These are phyloP conservation scores for Drosophila prosaltans DNA, from an alignment of 1,140 invertebrate genomes.

Conservation along the genomic window DNA sequence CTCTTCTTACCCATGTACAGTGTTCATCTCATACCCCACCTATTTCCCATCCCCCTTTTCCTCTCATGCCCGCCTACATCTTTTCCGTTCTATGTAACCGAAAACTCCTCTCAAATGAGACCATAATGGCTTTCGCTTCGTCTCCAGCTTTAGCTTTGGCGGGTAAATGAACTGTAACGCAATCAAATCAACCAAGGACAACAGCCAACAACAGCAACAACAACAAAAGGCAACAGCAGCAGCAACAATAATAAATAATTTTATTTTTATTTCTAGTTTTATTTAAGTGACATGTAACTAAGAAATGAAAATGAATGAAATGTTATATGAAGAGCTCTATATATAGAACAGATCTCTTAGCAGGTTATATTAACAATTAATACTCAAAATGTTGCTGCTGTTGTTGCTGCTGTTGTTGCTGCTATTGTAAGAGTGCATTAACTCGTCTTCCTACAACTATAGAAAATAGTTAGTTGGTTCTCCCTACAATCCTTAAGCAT, in stretches of 20 bases:
- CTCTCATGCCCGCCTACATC: not conserved
- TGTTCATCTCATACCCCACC: too few species aligned
- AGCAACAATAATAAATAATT: slow-evolving; percentile 69
- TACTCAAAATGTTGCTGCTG: too few species aligned
- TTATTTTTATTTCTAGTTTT: slow-evolving; percentile 45
- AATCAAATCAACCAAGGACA: slow-evolving; percentile 73
- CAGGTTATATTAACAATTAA: too few species aligned
- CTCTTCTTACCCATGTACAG: too few species aligned
- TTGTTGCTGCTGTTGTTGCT: too few species aligned
- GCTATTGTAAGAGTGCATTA: too few species aligned
- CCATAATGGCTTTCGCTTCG: slow-evolving; percentile 59
- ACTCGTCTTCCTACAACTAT: too few species aligned
- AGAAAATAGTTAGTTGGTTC: too few species aligned
- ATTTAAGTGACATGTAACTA: not conserved
- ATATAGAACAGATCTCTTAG: too few species aligned
- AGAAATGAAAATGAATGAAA: slow-evolving; percentile 15
- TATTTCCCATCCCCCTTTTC: too few species aligned
- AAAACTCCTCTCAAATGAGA: slow-evolving; percentile 57
- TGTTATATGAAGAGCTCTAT: too few species aligned
- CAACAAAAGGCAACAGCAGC: slow-evolving; percentile 29
- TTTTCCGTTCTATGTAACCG: slow-evolving; percentile 16
- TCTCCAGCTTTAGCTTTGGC: slow-evolving; percentile 12
- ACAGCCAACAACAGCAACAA: slow-evolving; percentile 28
- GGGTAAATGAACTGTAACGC: slow-evolving; percentile 82
- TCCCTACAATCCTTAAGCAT: too few species aligned